Conservation (phyloP, 2,888 invertebrate species). For the Agonopterix arenella region DNA sequence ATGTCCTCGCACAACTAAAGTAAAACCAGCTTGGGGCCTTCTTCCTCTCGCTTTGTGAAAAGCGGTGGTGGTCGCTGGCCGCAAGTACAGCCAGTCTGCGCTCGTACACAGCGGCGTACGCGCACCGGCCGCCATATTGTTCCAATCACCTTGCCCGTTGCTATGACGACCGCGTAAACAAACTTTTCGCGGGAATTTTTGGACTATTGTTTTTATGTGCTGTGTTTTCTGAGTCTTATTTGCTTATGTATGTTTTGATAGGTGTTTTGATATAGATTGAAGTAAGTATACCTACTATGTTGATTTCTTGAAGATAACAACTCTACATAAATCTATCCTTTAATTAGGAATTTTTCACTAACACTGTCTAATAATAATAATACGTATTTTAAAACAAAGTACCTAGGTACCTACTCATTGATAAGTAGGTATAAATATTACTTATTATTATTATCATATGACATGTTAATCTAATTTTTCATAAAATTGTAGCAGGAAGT, state of each 20-base stretch:
- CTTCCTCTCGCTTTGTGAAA: slow-evolving; percentile 68
- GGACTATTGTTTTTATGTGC: slow-evolving; percentile 15
- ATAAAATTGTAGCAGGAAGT: too few species aligned
- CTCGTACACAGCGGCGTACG: slow-evolving; percentile 55
- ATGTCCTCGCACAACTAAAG: slow-evolving; percentile 61
- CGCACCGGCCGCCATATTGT: slow-evolving; percentile 64
- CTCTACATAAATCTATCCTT: too few species aligned
- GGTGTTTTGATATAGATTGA: background rate
- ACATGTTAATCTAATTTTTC: too few species aligned
- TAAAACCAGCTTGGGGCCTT: slow-evolving; percentile 61
- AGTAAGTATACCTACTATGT: slow-evolving; percentile 8
- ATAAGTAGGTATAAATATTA: too few species aligned
- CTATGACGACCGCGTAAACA: slow-evolving; percentile 70
- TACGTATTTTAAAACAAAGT: too few species aligned
- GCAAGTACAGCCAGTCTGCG: slow-evolving; percentile 54
- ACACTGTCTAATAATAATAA: too few species aligned
- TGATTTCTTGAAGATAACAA: too few species aligned
- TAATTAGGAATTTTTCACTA: too few species aligned
- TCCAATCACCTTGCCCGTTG: slow-evolving; percentile 39
- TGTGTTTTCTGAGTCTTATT: slow-evolving; percentile 6
- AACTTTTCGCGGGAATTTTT: slow-evolving; percentile 22
- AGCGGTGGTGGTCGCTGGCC: slow-evolving; percentile 55
- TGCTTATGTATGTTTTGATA: slow-evolving; percentile 4
- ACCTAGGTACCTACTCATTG: too few species aligned
- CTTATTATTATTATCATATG: too few species aligned